Conservation (phyloP, 2,113 vertebrate species). For the Charina bottae region DNA sequence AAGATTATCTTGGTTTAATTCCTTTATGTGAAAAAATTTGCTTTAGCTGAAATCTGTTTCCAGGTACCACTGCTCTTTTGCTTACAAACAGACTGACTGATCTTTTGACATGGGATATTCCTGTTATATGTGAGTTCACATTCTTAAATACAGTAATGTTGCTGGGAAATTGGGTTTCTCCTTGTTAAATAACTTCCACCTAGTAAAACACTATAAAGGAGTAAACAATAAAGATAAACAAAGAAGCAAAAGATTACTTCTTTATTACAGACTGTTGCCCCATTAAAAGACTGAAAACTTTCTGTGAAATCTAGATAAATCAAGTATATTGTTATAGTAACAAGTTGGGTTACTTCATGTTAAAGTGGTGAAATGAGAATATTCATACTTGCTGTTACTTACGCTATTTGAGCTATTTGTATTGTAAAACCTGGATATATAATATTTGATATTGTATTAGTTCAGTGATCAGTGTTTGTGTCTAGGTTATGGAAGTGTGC, state of each 20-base stretch:
- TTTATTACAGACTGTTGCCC: neutral
- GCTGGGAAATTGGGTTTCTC: slow-evolving; percentile 35
- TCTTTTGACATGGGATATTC: neutral
- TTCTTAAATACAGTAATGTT: neutral
- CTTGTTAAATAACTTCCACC: slow-evolving; percentile 25
- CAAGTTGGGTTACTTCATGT: neutral
- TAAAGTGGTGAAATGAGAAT: neutral
- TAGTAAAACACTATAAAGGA: neutral
- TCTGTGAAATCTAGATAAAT: neutral
- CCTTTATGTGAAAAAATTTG: neutral
- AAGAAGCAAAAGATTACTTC: neutral
- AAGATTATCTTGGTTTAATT: slow-evolving; percentile 20
- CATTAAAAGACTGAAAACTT: neutral
- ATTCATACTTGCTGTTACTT: neutral
- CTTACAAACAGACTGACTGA: neutral
- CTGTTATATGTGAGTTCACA: neutral
- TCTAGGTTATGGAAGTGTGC: neutral
- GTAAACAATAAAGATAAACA: neutral
- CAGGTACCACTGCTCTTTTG: neutral
- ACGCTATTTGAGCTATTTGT: neutral
- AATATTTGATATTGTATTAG: neutral
- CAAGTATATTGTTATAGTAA: neutral
- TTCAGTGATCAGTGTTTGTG: neutral
- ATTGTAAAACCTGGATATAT: neutral
- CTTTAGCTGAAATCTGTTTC: neutral